These are phyloP conservation scores for Danaus chrysippus DNA, from an alignment of 2,888 invertebrate genomes.

Conservation along the genomic window DNA sequence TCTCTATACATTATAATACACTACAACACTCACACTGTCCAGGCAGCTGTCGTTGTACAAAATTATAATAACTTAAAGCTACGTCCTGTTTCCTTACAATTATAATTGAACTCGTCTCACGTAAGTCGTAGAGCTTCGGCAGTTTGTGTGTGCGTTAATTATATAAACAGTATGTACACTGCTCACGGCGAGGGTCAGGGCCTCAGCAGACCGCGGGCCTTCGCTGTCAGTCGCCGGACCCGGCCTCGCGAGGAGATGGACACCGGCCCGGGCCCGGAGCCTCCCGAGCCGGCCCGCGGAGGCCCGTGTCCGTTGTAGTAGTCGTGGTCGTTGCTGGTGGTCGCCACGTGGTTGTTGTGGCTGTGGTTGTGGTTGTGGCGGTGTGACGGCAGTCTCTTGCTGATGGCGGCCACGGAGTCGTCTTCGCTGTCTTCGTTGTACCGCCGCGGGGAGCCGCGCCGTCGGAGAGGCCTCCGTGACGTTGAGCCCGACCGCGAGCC, in stretches of 20 bases:
- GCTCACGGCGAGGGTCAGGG: slow-evolving; percentile 38
- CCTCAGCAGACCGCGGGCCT: slow-evolving; percentile 83
- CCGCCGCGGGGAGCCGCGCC: slow-evolving; percentile 65
- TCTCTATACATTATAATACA: not conserved
- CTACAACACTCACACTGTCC: not conserved
- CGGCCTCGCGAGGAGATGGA: slow-evolving; percentile 87
- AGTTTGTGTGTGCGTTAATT: slow-evolving; percentile 1
- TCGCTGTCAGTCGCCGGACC: slow-evolving; percentile 88
- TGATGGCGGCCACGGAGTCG: slow-evolving; percentile 67
- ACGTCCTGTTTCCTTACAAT: not conserved
- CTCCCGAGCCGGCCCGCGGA: slow-evolving; percentile 20
- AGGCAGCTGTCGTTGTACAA: not conserved
- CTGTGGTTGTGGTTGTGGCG: slow-evolving; percentile 50
- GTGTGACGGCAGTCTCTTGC: slow-evolving; percentile 58
- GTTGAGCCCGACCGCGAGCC: slow-evolving; percentile 21
- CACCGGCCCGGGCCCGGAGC: slow-evolving; percentile 40
- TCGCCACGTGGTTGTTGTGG: slow-evolving; percentile 25
- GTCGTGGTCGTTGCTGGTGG: slow-evolving; percentile 54
- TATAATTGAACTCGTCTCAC: not conserved
- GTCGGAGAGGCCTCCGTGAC: slow-evolving; percentile 50
- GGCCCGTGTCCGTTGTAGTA: slow-evolving; percentile 42
- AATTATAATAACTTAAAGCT: not conserved
- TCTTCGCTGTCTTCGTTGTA: slow-evolving; percentile 82
- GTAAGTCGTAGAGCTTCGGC: not conserved
- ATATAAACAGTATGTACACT: not conserved